A percentile compares a stretch with the other conserved stretches of the same genome.
phyloP scores from a whole-genome alignment of 1,140 invertebrate species.

The Apolygus lucorum region DNA sequence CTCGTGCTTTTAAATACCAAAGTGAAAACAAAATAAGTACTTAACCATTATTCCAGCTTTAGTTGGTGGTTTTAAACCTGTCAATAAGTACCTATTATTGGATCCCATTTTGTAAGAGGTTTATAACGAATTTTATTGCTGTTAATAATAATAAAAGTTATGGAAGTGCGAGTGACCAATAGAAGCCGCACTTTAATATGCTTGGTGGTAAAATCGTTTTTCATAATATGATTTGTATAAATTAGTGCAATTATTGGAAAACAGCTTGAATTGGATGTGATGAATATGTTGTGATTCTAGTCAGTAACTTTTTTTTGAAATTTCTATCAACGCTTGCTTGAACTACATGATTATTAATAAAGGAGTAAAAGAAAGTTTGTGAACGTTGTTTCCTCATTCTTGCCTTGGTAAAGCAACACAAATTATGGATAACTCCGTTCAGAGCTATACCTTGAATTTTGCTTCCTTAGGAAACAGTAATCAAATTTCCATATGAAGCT shows the following conservation, averaged over 20 bases:
- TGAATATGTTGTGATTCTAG: slow-evolving; percentile 7
- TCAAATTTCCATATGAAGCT: too few relatives aligned
- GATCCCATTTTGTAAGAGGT: too few relatives aligned
- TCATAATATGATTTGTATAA: neutral
- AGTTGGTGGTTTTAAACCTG: too few relatives aligned
- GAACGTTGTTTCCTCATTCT: too few relatives aligned
- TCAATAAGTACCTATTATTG: too few relatives aligned
- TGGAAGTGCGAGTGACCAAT: slow-evolving; percentile 14
- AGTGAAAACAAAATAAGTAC: too few relatives aligned
- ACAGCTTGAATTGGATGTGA: slow-evolving; percentile 9
- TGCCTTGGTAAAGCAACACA: too few relatives aligned
- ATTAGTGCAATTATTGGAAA: neutral
- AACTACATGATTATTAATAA: neutral
- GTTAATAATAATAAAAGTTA: neutral
- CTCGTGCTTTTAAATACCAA: too few relatives aligned
- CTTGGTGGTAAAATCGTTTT: neutral
- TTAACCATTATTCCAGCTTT: too few relatives aligned
- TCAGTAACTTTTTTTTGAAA: neutral
- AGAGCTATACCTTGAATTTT: too few relatives aligned
- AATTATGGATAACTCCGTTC: too few relatives aligned
- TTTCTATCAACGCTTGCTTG: slow-evolving; percentile 3
- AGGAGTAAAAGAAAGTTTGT: neutral
- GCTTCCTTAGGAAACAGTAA: too few relatives aligned
- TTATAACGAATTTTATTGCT: slow-evolving; percentile 4
- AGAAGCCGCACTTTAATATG: slow-evolving; percentile 8